Evolutionary conservation across 1,140 invertebrate genomes (phyloP), one percentile per base, ranked within the genome.

Genomic region (Atta texana): DNA sequence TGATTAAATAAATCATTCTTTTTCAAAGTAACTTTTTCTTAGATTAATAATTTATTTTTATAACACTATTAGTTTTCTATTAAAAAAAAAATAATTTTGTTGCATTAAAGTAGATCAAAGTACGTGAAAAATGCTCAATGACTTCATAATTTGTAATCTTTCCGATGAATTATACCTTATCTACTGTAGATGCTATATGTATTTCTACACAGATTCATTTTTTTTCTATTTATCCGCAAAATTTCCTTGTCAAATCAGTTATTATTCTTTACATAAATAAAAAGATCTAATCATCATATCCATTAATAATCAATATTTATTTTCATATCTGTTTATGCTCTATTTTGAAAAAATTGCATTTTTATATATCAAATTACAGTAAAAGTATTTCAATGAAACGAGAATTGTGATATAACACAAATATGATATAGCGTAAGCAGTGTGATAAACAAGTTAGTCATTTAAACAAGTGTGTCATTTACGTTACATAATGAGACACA

Each of bases 81-180:
- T 12, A 1, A 71, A 57, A 49, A 24, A 80, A 61, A 59, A 28
- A 61, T 84, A 28, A 61, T 84, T n/a, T 4, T 21, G 0, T 8
- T 44, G 31, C 4, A n/a, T 80, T 82, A 61, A 14, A 51, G 24
- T 14, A 12, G 8, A 31, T 84, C 7, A 34, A 74, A 24, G 31
- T 21, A 61, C 14, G 1, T 49, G 1, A 44, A 44, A 44, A 44
- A 10, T 51, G 5, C 3, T 8, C 18, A n/a, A 10, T 14, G 18
- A 74, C 3, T 61, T 81, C 5, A 39, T 69, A 55, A 81, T 69
- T 59, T 34, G 16, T 81, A 44, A 72, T 72, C 10, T 74, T 49
- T 51, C 49, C 1, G 12, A 51, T 31, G 18, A 21, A 18, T 21
- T 81, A 31, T 72, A 59, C 24, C 53, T 82, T 74, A 82, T 81